Evolutionary conservation across 2,797 vertebrate species (phyloP).

Genomic region (Chiroxiphia lanceolata): DNA sequence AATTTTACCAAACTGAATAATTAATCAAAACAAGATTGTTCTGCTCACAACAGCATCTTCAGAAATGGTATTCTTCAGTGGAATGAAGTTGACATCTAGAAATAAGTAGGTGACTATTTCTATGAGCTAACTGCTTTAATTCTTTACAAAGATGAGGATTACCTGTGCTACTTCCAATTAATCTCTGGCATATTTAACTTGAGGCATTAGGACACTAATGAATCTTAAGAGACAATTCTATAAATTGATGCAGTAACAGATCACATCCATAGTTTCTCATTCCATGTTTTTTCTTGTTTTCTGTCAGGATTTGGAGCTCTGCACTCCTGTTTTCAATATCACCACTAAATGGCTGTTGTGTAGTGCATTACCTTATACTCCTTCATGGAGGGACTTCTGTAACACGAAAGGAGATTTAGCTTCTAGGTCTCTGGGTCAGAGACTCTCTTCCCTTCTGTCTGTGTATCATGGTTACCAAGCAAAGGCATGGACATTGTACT

Average conservation of each 20-base stretch:
- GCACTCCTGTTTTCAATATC: neutral
- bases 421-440: neutral
- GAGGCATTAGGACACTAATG: neutral
- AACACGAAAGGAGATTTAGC: neutral
- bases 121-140: neutral
- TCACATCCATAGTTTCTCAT: neutral
- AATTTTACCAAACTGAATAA: conserved; percentile 49
- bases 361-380: neutral
- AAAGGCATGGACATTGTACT: neutral
- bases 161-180: neutral
- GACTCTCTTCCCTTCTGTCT: neutral
- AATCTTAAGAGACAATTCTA: neutral
- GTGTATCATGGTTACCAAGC: neutral
- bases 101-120: neutral
- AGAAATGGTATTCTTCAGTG: neutral
- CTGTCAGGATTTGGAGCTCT: neutral
- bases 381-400: neutral
- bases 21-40: conserved; percentile 44
- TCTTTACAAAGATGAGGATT: neutral
- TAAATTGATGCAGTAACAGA: neutral
- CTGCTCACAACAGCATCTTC: neutral
- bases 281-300: neutral
- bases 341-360: neutral
- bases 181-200: neutral
- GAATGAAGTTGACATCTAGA: neutral